Percentiles rank a stretch among this genome's conserved stretches.
Evolutionary conservation across 1,140 invertebrate species (phyloP).

Genomic region (Melipona quadrifasciata): DNA sequence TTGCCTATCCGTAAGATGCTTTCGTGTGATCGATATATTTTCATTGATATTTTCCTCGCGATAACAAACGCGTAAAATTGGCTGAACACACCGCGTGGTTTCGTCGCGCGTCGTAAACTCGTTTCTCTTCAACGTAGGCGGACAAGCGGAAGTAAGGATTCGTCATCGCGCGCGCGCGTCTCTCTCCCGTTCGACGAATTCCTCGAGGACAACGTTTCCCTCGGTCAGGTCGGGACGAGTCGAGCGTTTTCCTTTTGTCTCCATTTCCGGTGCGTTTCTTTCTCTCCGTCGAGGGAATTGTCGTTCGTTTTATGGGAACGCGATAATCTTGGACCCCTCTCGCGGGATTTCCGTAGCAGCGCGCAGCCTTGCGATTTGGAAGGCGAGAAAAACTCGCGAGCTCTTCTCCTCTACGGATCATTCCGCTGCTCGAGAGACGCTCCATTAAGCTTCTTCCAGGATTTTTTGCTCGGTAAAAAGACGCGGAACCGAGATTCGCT

Average conservation of each 20-base stretch:
- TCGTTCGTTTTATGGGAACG: slow-evolving; percentile 42
- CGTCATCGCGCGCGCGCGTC: not conserved
- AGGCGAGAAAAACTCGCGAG: slow-evolving; percentile 44
- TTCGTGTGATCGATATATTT: not conserved
- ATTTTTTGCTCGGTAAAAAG: slow-evolving; percentile 20
- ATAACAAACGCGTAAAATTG: not conserved
- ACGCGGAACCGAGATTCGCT: slow-evolving; percentile 42
- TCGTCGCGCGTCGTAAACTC: not conserved
- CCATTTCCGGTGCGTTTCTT: slow-evolving; percentile 32
- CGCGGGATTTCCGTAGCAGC: slow-evolving; percentile 29
- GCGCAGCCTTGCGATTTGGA: slow-evolving; percentile 15
- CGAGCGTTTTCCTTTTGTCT: slow-evolving; percentile 42
- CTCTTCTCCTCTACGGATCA: slow-evolving; percentile 28
- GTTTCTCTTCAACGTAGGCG: not conserved
- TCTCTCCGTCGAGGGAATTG: not conserved
- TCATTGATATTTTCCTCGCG: not conserved
- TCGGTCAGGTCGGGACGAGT: not conserved
- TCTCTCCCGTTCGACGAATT: slow-evolving; percentile 5
- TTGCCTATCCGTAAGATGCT: no score
- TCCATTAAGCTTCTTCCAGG: slow-evolving; percentile 51
- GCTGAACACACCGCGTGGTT: not conserved
- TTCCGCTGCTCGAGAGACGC: slow-evolving; percentile 29
- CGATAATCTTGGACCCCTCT: slow-evolving; percentile 43
- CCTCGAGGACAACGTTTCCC: slow-evolving; percentile 5
- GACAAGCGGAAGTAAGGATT: slow-evolving; percentile 31